Conservation (phyloP, 2,888 invertebrate genomes). For the Archaeoteleia sp. region DNA sequence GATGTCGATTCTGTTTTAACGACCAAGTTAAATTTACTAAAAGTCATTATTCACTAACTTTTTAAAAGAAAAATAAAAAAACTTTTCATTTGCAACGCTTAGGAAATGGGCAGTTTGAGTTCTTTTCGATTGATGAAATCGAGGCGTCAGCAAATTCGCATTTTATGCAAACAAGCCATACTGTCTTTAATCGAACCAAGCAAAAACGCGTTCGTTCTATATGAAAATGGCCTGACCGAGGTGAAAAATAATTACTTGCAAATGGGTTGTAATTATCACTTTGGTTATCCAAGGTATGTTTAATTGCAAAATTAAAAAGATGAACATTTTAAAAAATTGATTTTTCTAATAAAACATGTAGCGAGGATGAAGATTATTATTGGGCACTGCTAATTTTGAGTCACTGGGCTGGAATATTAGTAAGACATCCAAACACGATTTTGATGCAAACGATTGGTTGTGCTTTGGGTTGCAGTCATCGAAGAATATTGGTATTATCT, state of each 20-base stretch:
- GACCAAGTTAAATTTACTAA: too few relatives aligned
- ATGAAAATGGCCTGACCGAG: slow-evolving; percentile 51
- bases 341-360: slow-evolving; percentile 16
- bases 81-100: neutral
- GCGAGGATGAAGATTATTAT: slow-evolving; percentile 39
- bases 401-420: slow-evolving; percentile 54
- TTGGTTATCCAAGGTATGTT: slow-evolving; percentile 55
- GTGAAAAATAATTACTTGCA: slow-evolving; percentile 50
- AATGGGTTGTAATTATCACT: slow-evolving; percentile 55
- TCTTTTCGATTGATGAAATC: slow-evolving; percentile 34
- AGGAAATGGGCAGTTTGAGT: slow-evolving; percentile 20
- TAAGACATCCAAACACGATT: slow-evolving; percentile 52
- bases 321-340: neutral
- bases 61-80: too few relatives aligned
- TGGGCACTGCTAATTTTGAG: slow-evolving; percentile 55
- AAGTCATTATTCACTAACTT: too few relatives aligned
- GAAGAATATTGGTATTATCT: slow-evolving; percentile 52
- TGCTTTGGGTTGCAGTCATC: slow-evolving; percentile 48
- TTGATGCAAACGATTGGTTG: slow-evolving; percentile 55
- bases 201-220: slow-evolving; percentile 53
- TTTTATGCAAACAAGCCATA: slow-evolving; percentile 59
- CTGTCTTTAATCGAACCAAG: slow-evolving; percentile 60
- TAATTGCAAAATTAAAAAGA: slow-evolving; percentile 6
- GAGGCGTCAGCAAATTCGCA: slow-evolving; percentile 35
- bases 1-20: too few relatives aligned